These are phyloP conservation scores for Mobula birostris DNA, from an alignment of 2,113 vertebrate species.

Conservation along the genomic window DNA sequence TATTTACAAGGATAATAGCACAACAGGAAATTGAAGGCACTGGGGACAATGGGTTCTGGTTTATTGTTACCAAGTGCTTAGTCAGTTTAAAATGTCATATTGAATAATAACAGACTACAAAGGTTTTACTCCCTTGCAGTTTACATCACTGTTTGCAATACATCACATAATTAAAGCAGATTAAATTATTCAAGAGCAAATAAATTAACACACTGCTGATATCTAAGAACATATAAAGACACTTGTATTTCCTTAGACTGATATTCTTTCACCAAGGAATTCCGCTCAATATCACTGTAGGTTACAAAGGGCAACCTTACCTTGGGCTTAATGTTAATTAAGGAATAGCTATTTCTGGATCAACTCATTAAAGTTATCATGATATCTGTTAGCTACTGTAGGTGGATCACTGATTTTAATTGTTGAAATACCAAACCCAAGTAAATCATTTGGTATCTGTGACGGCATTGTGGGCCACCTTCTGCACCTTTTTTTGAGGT, in stretches of 20 bases:
- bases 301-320: not conserved
- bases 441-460: not conserved
- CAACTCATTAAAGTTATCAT: constrained; percentile 1
- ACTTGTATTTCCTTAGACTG: not conserved
- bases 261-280: not conserved
- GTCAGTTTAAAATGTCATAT: constrained; percentile 24
- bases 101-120: not conserved
- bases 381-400: not conserved
- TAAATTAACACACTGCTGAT: constrained; percentile 10
- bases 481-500: not conserved
- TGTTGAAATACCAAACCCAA: not conserved
- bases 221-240: not conserved
- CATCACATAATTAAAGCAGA: constrained; percentile 27
- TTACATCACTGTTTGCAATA: constrained; percentile 5
- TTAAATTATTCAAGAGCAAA: constrained; percentile 26
- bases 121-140: not conserved
- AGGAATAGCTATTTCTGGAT: not conserved
- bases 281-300: not conserved
- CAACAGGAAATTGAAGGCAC: constrained; percentile 5
- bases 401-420: not conserved
- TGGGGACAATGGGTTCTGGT: not conserved
- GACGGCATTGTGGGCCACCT: not conserved
- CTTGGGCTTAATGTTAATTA: constrained; percentile 3
- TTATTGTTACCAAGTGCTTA: not conserved
- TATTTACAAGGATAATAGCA: constrained; percentile 14